Evolutionary conservation across 2,113 vertebrate species (phyloP).

Genomic region (Mus spicilegus): DNA sequence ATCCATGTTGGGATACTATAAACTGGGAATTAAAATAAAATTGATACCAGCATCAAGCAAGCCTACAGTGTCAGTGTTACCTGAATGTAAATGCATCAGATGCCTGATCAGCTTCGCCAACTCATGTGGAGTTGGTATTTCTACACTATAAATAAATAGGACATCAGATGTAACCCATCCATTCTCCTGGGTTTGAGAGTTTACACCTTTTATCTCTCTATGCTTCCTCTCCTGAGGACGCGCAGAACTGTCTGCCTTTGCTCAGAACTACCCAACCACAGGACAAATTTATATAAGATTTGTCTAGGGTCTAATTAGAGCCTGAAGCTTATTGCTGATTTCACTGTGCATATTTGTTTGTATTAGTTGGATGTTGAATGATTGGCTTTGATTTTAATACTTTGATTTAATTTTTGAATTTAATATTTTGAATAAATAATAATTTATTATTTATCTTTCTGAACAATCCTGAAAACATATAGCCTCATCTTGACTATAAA

Average conservation of each 20-base stretch:
- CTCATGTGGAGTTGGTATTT: conserved; percentile 53
- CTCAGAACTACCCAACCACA: neutral
- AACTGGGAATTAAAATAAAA: conserved; percentile 71
- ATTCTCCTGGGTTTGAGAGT: conserved; percentile 27
- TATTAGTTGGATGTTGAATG: conserved; percentile 30
- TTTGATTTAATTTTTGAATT: neutral
- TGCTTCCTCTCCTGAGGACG: neutral
- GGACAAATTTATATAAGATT: conserved; percentile 49
- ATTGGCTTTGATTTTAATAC: conserved; percentile 43
- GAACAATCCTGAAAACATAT: conserved; percentile 30
- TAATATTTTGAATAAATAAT: too few relatives aligned
- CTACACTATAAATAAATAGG: conserved; percentile 37
- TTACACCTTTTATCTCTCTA: conserved; percentile 57
- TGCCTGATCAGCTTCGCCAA: conserved; percentile 30
- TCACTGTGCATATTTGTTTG: conserved; percentile 61
- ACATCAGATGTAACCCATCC: neutral
- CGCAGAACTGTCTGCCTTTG: neutral
- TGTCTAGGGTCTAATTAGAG: conserved; percentile 64
- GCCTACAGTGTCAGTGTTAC: conserved; percentile 33
- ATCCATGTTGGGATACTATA: conserved; percentile 62
- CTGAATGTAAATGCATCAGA: conserved; percentile 58
- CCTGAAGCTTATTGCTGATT: conserved; percentile 53
- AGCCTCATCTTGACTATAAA: neutral
- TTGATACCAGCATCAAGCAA: conserved; percentile 52
- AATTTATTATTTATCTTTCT: conserved; percentile 44